Evolutionary conservation across 2,113 vertebrate genomes (phyloP).

Genomic region (Catagonus wagneri): DNA sequence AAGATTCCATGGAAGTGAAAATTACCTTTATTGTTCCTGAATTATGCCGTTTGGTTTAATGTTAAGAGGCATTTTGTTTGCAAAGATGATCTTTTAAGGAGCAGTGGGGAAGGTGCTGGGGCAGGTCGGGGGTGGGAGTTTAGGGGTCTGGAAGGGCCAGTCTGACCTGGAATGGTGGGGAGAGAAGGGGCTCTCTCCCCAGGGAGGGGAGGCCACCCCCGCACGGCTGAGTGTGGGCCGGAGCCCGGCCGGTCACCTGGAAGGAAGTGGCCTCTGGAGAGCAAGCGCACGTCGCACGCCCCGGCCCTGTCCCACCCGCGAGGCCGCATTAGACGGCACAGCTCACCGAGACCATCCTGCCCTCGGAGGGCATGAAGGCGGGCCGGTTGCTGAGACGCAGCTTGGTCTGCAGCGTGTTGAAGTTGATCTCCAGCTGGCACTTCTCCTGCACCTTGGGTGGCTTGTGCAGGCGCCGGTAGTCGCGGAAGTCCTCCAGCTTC

Average conservation of each 20-base stretch:
- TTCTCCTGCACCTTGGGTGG: constrained; percentile 99
- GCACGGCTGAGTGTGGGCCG: no score
- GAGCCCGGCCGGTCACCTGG: background rate
- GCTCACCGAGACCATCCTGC: constrained; percentile 97
- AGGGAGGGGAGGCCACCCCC: background rate
- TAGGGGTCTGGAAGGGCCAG: background rate
- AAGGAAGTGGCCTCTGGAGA: background rate
- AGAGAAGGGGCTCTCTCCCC: background rate
- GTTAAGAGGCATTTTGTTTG: background rate
- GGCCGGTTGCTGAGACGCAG: constrained; percentile 98
- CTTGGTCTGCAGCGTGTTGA: constrained; percentile 99
- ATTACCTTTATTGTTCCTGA: background rate
- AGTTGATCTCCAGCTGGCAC: constrained; percentile 99
- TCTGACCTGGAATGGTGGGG: background rate
- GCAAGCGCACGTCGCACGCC: accelerated
- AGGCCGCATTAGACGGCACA: accelerated
- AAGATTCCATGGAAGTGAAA: background rate
- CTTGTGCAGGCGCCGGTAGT: constrained; percentile 97
- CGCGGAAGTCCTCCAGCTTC: constrained; percentile 98
- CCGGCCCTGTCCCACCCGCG: accelerated
- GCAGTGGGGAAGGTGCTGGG: background rate
- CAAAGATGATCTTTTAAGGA: background rate
- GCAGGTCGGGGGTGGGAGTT: background rate
- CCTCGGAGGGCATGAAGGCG: constrained; percentile 99
- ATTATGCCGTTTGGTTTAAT: background rate